Conservation (phyloP, 2,797 vertebrate genomes). For the Melanotaenia boesemani region DNA sequence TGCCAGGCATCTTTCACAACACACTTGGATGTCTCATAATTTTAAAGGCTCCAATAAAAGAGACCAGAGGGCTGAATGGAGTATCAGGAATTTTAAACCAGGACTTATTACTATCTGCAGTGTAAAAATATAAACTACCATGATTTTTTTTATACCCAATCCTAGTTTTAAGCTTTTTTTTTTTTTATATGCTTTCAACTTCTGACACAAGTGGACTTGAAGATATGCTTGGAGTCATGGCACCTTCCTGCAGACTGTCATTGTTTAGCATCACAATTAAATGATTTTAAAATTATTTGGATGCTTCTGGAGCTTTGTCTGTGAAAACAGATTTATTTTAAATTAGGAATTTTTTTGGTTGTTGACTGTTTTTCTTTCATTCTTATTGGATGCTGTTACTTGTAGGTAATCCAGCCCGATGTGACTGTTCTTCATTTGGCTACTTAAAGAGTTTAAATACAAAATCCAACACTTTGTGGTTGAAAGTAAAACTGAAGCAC, state of each 20-base stretch:
- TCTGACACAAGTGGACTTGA: no score
- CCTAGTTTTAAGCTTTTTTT: no score
- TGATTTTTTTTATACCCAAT: not conserved
- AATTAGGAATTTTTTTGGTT: not conserved
- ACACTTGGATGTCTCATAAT: not conserved
- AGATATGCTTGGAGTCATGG: no score
- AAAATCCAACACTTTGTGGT: not conserved
- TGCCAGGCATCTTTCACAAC: not conserved
- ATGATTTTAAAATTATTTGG: no score
- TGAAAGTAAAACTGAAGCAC: not conserved
- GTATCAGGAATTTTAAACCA: not conserved
- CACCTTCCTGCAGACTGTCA: no score
- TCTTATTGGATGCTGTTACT: no score
- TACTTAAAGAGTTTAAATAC: not conserved
- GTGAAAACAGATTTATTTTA: not conserved
- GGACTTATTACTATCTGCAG: not conserved
- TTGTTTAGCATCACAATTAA: no score
- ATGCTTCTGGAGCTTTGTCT: not conserved
- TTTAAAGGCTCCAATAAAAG: not conserved
- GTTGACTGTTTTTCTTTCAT: no score
- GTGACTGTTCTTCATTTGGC: not conserved
- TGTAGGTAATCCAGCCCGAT: no score
- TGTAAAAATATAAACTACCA: not conserved
- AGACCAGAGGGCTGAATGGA: not conserved
- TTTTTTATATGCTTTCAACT: no score